Conservation (phyloP, 53 echinoderm and acorn worm species). For the Crossaster papposus region DNA sequence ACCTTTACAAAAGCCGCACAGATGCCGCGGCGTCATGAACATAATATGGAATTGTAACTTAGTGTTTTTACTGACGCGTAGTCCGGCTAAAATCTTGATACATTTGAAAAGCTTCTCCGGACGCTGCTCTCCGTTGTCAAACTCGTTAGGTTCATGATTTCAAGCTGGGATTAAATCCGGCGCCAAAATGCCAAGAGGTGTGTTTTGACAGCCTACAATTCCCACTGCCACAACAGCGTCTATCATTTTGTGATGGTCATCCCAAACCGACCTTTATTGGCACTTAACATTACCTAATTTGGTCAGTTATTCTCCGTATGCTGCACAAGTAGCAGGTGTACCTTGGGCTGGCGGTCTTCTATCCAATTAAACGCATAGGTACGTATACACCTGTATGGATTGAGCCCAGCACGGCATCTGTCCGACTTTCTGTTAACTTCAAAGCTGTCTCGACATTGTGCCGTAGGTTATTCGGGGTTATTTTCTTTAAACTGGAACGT, state of each 20-base stretch:
- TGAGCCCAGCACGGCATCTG: no score
- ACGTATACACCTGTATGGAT: neutral
- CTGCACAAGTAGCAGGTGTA: neutral
- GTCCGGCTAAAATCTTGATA: neutral
- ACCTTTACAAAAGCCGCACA: no score
- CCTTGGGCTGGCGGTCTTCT: neutral
- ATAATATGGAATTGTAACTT: no score
- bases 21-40: no score
- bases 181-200: neutral
- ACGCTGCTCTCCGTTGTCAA: neutral
- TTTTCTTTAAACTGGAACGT: no score
- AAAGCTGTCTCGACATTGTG: no score
- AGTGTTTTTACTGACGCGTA: no score
- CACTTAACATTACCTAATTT: conserved; percentile 9
- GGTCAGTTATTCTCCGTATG: neutral
- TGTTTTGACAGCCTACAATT: conserved; percentile 1
- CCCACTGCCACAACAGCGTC: neutral
- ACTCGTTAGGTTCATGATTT: neutral
- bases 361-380: neutral
- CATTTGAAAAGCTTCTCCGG: neutral
- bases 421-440: no score
- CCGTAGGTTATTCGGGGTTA: no score
- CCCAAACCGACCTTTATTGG: neutral
- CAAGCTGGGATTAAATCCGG: neutral
- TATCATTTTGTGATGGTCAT: neutral